These are phyloP conservation scores for Batillaria attramentaria DNA, from an alignment of 1,140 invertebrate species.

Conservation along the genomic window DNA sequence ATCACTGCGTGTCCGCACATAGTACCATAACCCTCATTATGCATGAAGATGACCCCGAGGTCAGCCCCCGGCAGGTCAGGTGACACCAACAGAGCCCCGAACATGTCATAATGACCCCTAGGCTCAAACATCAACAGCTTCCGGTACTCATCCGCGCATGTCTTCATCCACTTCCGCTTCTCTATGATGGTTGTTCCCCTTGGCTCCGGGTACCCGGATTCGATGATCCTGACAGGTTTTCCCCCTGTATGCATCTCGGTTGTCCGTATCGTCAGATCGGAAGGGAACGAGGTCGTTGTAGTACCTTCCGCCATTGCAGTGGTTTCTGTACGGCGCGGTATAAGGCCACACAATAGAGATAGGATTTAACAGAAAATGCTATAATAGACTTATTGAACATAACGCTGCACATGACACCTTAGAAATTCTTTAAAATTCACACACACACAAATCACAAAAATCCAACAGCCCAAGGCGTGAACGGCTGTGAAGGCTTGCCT, in stretches of 20 bases:
- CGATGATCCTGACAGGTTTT: slow-evolving; percentile 64
- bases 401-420: too few relatives aligned
- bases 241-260: slow-evolving; percentile 70
- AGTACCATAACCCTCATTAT: slow-evolving; percentile 70
- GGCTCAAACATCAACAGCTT: slow-evolving; percentile 67
- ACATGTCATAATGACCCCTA: slow-evolving; percentile 70
- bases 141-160: slow-evolving; percentile 54
- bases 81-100: slow-evolving; percentile 58
- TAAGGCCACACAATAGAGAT: too few relatives aligned
- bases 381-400: too few relatives aligned
- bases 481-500: too few relatives aligned
- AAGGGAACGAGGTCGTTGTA: not conserved
- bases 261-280: slow-evolving; percentile 41
- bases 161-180: slow-evolving; percentile 53
- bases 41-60: slow-evolving; percentile 66
- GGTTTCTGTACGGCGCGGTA: too few relatives aligned
- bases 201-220: slow-evolving; percentile 58
- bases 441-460: too few relatives aligned
- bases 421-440: too few relatives aligned
- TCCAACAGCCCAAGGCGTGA: too few relatives aligned
- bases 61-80: slow-evolving; percentile 59
- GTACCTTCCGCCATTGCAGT: not conserved
- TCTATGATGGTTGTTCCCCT: slow-evolving; percentile 58
- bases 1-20: slow-evolving; percentile 71
- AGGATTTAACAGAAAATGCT: too few relatives aligned